Evolutionary conservation across 2,797 vertebrate genomes (phyloP), one percentile per base, ranked within the genome.

Genomic region (Alca torda): DNA sequence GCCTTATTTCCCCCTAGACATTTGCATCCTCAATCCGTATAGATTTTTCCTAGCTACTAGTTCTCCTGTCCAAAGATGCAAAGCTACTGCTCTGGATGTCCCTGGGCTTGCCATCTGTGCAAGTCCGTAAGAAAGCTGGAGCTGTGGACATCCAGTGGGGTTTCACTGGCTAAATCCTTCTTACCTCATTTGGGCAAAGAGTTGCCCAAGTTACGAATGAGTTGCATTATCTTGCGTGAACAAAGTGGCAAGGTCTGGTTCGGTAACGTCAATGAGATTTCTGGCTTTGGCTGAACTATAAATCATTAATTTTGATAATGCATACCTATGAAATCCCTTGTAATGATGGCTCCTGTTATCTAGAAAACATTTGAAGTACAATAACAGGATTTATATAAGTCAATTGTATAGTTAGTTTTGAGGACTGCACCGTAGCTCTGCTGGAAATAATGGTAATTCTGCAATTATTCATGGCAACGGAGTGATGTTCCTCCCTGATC

Each of bases 401-500:
- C 83, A 75, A 25, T 72, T 80, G 81, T 77, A 18, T 28, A 63
- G 61, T 86, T 94, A 30, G 95, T 95, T 95, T 73, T 86, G 80
- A 61, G 82, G 61, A 75, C 60, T 83, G 87, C 59, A 3, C 39
- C 53, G 64, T 70, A 79, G 30, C 79, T 94, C 70, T 79, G 69
- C 80, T 88, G 96, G 85, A 91, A 95, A 84, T 87, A 59, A 90
- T 91, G 92, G 57, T 65, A 89, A 56, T 88, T 89, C 68, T 95
- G 75, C 91, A 78, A 61, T 92, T 72, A 59, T 21, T 90, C 82
- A 3, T 77, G 79, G 86, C 91, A 88, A 48, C 4, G 0, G 43
- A 68, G 48, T 6, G 61, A 67, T 37, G 35, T 53, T 91, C 67
- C 69, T 86, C 69, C 82, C 89, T 2, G 4, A 25, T 64, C 2